These are phyloP conservation scores for Pitta sordida DNA, from an alignment of 2,113 vertebrate species.

Conservation along the genomic window DNA sequence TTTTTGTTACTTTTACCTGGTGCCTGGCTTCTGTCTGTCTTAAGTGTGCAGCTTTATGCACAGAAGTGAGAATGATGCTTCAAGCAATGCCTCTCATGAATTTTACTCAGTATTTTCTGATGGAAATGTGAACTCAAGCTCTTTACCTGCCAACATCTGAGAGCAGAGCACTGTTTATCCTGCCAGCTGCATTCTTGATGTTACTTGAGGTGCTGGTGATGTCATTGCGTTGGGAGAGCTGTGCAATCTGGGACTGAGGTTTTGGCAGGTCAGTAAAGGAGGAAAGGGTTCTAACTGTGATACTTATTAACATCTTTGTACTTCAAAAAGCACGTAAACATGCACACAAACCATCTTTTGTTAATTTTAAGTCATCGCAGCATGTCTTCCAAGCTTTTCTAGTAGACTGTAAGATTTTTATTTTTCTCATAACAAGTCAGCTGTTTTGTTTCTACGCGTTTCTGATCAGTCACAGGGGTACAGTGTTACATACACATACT, in stretches of 20 bases:
- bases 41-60: accelerated
- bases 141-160: slow-evolving; percentile 1
- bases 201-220: slow-evolving; percentile 2
- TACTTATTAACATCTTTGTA: not conserved
- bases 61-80: not conserved
- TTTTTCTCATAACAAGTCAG: not conserved
- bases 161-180: not conserved
- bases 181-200: not conserved
- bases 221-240: not conserved
- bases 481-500: not conserved
- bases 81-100: accelerated
- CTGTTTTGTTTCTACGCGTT: not conserved
- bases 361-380: not conserved
- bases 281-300: not conserved
- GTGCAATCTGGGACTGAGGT: not conserved
- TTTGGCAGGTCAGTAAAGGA: slow-evolving; percentile 49
- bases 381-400: not conserved
- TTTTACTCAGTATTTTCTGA: not conserved
- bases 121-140: slow-evolving; percentile 27
- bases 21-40: not conserved
- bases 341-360: not conserved
- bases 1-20: not conserved
- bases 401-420: not conserved
- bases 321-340: not conserved
- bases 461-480: not conserved